Evolutionary conservation across 2,797 vertebrate genomes (phyloP), one percentile per base, ranked within the genome.

Genomic region (Falco cherrug): DNA sequence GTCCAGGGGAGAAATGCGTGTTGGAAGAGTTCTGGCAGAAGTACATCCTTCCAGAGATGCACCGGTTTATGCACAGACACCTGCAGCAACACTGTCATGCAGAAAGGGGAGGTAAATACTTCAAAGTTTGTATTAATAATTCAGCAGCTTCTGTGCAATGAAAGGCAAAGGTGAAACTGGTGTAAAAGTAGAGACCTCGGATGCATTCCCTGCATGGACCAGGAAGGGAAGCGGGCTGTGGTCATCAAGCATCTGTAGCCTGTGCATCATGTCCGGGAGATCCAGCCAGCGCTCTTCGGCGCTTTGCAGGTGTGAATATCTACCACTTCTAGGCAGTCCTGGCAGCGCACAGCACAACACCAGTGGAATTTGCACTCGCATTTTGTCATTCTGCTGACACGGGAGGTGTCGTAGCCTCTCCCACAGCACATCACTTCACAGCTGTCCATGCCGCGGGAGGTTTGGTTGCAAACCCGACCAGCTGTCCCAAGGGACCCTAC

Each of bases 351-450:
- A 0, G 99, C 98, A 31, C 99, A 99, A 78, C 99, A 99, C 99
- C 99, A 99, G 94, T 99, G 99, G 98, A 99, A 99, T 92, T 99
- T 99, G 96, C 99, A 99, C 98, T 99, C 99, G 0, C 99, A 99
- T 92, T 99, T 99, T 31, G 98, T 98, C 97, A 98, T 98, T 47
- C 98, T 98, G 94, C 98, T 99, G 95, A 99, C 91, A 0, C 98
- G 98, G 10, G 99, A 98, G 6, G 99, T 99, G 98, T 99, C 99
- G 3, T 99, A 99, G 85, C 99, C 99, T 26, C 99, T 98, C 21
- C 99, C 99, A 1, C 99, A 99, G 98, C 99, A 99, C 99, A 99
- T 99, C 91, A 99, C 99, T 89, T 99, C 99, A 2, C 99, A 99
- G 98, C 99, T 98, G 97, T 99, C 99, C 90, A 98, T 98, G 81